These are phyloP conservation scores for Pachydiplax longipennis DNA, from an alignment of 2,888 invertebrate genomes.

Conservation along the genomic window DNA sequence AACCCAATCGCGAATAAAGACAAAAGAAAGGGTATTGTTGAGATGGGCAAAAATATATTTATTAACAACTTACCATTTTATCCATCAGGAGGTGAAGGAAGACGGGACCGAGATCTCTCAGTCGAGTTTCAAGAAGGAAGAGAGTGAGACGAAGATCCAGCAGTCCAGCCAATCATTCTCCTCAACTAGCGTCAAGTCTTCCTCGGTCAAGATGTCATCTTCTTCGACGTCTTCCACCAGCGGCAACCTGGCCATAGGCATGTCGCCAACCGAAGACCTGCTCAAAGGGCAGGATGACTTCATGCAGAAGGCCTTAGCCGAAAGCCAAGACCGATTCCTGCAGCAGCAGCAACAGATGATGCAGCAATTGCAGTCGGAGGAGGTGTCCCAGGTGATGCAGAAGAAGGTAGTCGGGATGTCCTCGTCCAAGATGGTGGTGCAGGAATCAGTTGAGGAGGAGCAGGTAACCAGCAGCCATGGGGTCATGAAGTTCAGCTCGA, in stretches of 20 bases:
- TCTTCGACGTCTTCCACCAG: neutral
- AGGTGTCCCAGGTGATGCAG: neutral
- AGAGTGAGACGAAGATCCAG: slow-evolving; percentile 21
- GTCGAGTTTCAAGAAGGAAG: slow-evolving; percentile 28
- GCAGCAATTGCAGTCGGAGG: neutral
- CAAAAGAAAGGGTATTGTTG: neutral
- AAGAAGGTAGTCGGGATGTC: slow-evolving; percentile 4
- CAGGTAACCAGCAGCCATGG: slow-evolving; percentile 31
- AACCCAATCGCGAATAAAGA: too few relatives aligned
- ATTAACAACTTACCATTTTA: neutral
- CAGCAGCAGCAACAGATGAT: slow-evolving; percentile 14
- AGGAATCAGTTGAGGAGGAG: slow-evolving; percentile 32
- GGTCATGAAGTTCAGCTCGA: slow-evolving; percentile 33
- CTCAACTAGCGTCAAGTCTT: neutral
- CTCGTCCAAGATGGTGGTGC: slow-evolving; percentile 2
- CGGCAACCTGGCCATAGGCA: slow-evolving; percentile 4
- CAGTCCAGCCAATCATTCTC: slow-evolving; percentile 24
- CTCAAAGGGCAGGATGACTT: neutral
- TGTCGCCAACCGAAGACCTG: neutral
- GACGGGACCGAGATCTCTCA: slow-evolving; percentile 16
- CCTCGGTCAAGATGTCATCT: slow-evolving; percentile 19
- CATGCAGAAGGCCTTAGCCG: neutral
- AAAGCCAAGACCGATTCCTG: slow-evolving; percentile 10
- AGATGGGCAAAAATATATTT: neutral
- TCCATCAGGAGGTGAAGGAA: neutral